phyloP scores from a whole-genome alignment of 2,113 vertebrate genomes.

The Planiliza haematocheilus region DNA sequence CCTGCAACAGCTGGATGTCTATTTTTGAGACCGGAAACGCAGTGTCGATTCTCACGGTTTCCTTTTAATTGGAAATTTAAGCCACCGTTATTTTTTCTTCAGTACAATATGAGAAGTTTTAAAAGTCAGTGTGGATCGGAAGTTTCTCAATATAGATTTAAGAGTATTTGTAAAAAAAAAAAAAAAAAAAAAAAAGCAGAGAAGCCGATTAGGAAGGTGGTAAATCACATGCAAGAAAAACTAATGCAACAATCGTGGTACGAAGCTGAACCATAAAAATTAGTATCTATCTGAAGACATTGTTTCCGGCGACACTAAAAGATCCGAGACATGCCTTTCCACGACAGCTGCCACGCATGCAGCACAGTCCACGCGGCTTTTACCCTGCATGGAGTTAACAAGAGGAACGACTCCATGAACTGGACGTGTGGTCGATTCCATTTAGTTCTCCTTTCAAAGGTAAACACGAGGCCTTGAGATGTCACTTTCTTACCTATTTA shows the following conservation, averaged over 20 bases:
- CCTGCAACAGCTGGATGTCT: conserved; percentile 72
- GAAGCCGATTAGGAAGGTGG: background rate
- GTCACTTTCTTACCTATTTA: background rate
- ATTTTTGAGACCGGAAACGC: conserved; percentile 63
- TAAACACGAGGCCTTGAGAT: too few relatives aligned
- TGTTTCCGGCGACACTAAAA: conserved; percentile 48
- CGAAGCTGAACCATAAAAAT: background rate
- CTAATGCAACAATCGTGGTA: background rate
- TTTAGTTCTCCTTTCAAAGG: conserved; percentile 13
- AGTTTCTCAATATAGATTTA: too few relatives aligned
- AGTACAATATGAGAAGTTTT: conserved; percentile 13
- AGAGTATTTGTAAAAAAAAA: background rate
- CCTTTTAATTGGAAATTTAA: conserved; percentile 61
- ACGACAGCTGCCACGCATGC: conserved; percentile 65
- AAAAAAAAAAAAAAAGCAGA: background rate
- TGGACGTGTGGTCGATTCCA: conserved; percentile 1
- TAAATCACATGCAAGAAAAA: background rate
- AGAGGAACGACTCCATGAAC: conserved; percentile 31
- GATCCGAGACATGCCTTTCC: conserved; percentile 73
- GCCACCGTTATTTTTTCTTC: conserved; percentile 40
- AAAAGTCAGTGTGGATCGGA: too few relatives aligned
- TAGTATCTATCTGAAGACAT: conserved; percentile 31
- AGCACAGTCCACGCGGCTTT: conserved; percentile 26
- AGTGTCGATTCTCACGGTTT: conserved; percentile 34
- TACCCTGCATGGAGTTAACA: conserved; percentile 12